phyloP scores from a whole-genome alignment of 2,888 invertebrate species.

The Stomorhina lunata region DNA sequence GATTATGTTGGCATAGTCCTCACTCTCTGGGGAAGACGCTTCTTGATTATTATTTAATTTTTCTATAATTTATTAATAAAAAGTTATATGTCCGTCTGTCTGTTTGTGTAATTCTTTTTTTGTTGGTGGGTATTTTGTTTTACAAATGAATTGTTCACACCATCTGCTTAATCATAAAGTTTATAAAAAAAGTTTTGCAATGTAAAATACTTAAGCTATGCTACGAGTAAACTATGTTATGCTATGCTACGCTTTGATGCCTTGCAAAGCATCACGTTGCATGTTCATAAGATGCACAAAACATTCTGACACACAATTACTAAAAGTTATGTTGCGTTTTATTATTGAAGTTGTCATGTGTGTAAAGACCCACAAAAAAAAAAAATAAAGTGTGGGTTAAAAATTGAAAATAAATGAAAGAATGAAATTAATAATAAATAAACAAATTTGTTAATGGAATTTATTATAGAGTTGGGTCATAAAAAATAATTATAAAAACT shows the following conservation, averaged over 20 bases:
- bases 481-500: background rate
- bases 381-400: background rate
- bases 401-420: background rate
- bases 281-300: background rate
- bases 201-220: constrained; percentile 1
- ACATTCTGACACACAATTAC: background rate
- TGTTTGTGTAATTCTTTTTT: background rate
- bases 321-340: constrained; percentile 8
- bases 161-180: constrained; percentile 39
- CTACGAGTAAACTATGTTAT: too few relatives aligned
- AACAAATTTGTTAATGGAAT: constrained; percentile 53
- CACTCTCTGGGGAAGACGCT: background rate
- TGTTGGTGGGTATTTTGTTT: constrained; percentile 18
- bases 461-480: constrained; percentile 31
- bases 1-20: constrained; percentile 9
- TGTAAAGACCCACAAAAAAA: background rate
- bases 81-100: background rate
- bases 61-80: constrained; percentile 40
- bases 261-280: background rate
- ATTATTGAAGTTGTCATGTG: constrained; percentile 20
- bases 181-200: background rate
- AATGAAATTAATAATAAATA: constrained; percentile 32
- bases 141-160: constrained; percentile 29
- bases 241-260: background rate
- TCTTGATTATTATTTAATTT: constrained; percentile 28